Percentiles rank a stretch among this genome's conserved stretches.
Evolutionary conservation across 35 echinoderm and acorn worm genomes (phyloP).

Genomic region (Apostichopus japonicus): DNA sequence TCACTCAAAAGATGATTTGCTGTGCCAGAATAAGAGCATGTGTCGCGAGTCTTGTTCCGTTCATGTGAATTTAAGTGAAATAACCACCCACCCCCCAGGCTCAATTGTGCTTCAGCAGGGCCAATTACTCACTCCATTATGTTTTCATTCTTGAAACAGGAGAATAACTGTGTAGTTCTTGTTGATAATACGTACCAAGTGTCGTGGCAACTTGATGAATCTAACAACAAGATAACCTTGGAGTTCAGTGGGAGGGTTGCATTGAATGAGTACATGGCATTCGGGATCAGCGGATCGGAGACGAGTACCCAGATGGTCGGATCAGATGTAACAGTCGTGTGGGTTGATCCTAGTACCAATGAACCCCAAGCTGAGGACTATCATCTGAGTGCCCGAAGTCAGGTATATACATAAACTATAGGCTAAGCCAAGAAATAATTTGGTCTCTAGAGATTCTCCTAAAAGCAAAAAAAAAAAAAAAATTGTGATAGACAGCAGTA

Average conservation of each 20-base stretch:
- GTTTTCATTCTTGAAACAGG: background rate
- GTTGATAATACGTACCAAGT: conserved; percentile 67
- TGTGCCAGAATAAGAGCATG: too few relatives aligned
- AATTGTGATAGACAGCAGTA: too few relatives aligned
- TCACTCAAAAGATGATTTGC: too few relatives aligned
- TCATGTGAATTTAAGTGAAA: too few relatives aligned
- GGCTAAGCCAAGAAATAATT: too few relatives aligned
- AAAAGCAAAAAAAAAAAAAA: too few relatives aligned
- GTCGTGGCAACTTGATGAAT: conserved; percentile 65
- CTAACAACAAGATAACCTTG: conserved; percentile 55
- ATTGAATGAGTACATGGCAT: conserved; percentile 70
- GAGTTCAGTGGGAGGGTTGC: conserved; percentile 43
- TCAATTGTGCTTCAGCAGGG: too few relatives aligned
- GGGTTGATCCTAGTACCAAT: conserved; percentile 32
- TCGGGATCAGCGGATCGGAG: conserved; percentile 21
- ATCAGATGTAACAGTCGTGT: conserved; percentile 76
- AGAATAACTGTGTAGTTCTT: conserved; percentile 67
- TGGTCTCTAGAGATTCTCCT: too few relatives aligned
- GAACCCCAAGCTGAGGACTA: background rate
- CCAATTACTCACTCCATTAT: too few relatives aligned
- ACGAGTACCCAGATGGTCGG: conserved; percentile 61
- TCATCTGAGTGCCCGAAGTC: background rate
- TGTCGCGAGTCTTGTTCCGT: too few relatives aligned
- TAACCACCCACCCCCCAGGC: too few relatives aligned
- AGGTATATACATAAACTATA: background rate